Evolutionary conservation across 2,888 invertebrate species (phyloP), one percentile per base, ranked within the genome.

Genomic region (Acanthacorydalis orientalis): DNA sequence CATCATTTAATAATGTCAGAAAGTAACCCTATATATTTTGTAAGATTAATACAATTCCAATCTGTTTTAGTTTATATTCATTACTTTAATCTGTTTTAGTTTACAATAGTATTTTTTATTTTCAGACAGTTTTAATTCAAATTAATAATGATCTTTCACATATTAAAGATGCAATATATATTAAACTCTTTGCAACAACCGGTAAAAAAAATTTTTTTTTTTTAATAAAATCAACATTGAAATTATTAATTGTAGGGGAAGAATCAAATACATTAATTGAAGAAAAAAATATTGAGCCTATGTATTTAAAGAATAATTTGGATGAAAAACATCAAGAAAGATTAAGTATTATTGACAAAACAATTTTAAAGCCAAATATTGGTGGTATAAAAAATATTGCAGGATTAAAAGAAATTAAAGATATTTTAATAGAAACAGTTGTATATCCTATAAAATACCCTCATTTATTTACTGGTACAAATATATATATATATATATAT

Each of bases 401-500:
- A 7, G 75, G 74, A 6, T 60, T 73, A 15, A 49, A 59, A 37
- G 64, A 69, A 34, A 64, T 69, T 1, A 75, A 74, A 56, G 63
- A 65, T 51, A 57, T 64, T 1, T 57, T 75, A 15, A 63, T 59
- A 48, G 68, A 71, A 51, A 64, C 71, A 7, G 59, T 75, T 11
- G 60, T 74, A 35, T 64, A 73, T 56, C 75, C 74, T 0, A 54
- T 66, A 37, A 61, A 62, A 48, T 74, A 69, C 55, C 75, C 75
- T 6, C 74, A 75, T 50, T 60, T 74, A 10, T 76, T 72, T 57
- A 56, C 60, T 50, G 65, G 66, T 63, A 50, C n/a, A 16, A 15
- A 38, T 31, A 12, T 46, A 44, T 41, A 35, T 16, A 15, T n/a
- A 44, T 12, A 23, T 14, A 11, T 47, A 42, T 31, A 12, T 23